Evolutionary conservation across 2,888 invertebrate species (phyloP).

Genomic region (Drosophila setosimentum): DNA sequence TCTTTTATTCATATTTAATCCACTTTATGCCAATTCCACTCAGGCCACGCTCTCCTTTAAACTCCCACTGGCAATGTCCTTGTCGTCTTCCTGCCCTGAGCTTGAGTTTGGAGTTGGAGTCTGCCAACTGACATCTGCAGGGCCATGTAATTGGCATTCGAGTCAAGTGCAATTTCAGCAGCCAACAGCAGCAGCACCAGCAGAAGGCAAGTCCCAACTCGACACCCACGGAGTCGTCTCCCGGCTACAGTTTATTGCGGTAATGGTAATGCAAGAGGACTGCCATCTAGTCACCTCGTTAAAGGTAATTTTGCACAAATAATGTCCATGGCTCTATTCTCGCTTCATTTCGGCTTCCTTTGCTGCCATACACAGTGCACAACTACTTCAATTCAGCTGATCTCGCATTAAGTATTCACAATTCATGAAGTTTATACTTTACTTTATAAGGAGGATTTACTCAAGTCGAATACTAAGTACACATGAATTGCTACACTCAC

Average conservation of each 20-base stretch:
- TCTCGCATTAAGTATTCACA: not conserved
- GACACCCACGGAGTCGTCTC: constrained; percentile 36
- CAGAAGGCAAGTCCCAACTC: constrained; percentile 32
- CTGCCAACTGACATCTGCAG: constrained; percentile 73
- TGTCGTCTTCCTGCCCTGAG: constrained; percentile 26
- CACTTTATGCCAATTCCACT: constrained; percentile 72
- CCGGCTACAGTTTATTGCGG: constrained; percentile 74
- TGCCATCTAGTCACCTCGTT: constrained; percentile 78
- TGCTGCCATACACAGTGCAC: constrained; percentile 6
- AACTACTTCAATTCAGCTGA: not conserved
- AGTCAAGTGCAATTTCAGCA: constrained; percentile 80
- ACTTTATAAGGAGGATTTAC: not conserved
- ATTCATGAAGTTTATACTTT: not conserved
- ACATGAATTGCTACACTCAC: not conserved
- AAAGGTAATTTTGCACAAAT: constrained; percentile 81
- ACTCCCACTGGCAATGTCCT: constrained; percentile 27
- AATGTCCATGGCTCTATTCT: constrained; percentile 72
- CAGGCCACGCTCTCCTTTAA: constrained; percentile 20
- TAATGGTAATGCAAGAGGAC: constrained; percentile 80
- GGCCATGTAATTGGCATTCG: constrained; percentile 78
- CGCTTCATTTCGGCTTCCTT: constrained; percentile 21
- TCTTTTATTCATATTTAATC: constrained; percentile 80
- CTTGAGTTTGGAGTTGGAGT: constrained; percentile 18
- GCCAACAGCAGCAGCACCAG: constrained; percentile 48
- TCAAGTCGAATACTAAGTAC: not conserved